Conservation (phyloP, 2,113 vertebrate species). For the Brachypteracias leptosomus region DNA sequence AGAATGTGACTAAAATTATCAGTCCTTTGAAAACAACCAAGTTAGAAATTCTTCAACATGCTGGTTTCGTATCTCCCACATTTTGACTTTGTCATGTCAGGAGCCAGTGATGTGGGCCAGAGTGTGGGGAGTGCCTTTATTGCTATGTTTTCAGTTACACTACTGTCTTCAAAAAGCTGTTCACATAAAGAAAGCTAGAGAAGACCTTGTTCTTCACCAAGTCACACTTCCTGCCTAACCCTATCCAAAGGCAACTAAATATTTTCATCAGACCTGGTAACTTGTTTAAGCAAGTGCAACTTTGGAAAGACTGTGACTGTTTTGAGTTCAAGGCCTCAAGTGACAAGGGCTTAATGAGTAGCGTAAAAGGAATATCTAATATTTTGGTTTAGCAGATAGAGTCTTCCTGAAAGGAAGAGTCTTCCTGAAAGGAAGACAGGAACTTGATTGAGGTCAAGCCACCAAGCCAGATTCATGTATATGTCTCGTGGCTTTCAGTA, state of each 20-base stretch:
- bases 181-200: neutral
- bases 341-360: neutral
- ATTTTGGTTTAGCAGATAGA: neutral
- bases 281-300: neutral
- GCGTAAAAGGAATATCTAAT: neutral
- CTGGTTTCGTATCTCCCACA: neutral
- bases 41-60: neutral
- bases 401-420: neutral
- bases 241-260: neutral
- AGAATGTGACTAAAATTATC: neutral
- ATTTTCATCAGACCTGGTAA: neutral
- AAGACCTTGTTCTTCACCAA: neutral
- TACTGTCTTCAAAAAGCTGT: neutral
- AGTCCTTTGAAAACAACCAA: neutral
- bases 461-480: neutral
- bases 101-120: neutral
- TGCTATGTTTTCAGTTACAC: neutral
- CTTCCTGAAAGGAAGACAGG: neutral
- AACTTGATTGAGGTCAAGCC: neutral
- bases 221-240: neutral
- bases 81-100: neutral
- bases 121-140: neutral
- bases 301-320: neutral
- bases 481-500: neutral
- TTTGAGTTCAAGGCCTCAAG: neutral